A percentile compares a stretch with the other conserved stretches of the same genome.
Conservation (phyloP, 2,888 invertebrate species). For the Drosophila bunnanda region DNA sequence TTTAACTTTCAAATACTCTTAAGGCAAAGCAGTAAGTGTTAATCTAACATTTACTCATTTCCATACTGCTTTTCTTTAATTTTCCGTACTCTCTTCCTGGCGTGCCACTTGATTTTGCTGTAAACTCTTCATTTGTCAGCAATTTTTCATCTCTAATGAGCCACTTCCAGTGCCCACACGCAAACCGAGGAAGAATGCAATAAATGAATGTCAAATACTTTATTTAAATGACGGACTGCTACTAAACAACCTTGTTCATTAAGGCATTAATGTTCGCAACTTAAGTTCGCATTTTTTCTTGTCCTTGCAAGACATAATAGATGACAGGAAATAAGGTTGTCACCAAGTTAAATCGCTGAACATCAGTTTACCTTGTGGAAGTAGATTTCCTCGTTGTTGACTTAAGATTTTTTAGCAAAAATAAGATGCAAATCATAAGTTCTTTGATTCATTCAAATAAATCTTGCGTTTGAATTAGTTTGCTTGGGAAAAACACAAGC, state of each 20-base stretch:
- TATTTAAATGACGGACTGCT: conserved; percentile 11
- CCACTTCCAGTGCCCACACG: conserved; percentile 51
- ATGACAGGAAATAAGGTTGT: conserved; percentile 62
- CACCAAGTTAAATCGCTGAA: conserved; percentile 61
- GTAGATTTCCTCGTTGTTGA: neutral
- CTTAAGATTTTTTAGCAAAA: neutral
- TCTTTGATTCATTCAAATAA: neutral
- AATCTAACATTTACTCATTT: conserved; percentile 22
- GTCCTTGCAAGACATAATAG: neutral
- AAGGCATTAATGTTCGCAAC: conserved; percentile 47
- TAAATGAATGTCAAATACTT: conserved; percentile 41
- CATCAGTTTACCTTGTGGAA: conserved; percentile 41
- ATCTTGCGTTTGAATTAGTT: neutral
- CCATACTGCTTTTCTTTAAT: conserved; percentile 17
- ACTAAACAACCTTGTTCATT: conserved; percentile 19
- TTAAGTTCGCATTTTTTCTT: conserved; percentile 39
- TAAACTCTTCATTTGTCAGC: conserved; percentile 41
- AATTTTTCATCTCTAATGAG: conserved; percentile 53
- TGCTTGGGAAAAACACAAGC: neutral
- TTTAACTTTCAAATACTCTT: neutral
- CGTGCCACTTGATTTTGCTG: conserved; percentile 26
- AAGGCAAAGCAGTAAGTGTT: neutral
- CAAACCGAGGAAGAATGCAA: conserved; percentile 24
- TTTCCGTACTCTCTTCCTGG: conserved; percentile 6
- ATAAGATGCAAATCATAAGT: no score